phyloP scores from a whole-genome alignment of 2,888 invertebrate genomes.

The Acronicta leporina region DNA sequence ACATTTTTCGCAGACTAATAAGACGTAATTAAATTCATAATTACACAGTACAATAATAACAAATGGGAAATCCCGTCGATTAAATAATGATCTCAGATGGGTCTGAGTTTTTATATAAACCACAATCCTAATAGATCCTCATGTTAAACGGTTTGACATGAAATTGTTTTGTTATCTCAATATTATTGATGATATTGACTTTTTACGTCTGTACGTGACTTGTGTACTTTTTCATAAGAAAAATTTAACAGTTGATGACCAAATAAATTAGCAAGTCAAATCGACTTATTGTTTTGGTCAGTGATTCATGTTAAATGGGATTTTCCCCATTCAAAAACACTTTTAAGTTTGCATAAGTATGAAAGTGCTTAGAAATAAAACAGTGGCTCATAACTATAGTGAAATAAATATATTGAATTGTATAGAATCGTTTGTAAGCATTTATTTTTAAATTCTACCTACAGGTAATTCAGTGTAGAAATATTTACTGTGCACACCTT shows the following conservation, averaged over 20 bases:
- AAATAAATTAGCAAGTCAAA: conserved; percentile 33
- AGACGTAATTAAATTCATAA: conserved; percentile 53
- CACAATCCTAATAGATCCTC: conserved; percentile 33
- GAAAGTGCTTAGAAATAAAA: no score
- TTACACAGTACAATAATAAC: conserved; percentile 38
- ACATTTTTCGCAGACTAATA: conserved; percentile 27
- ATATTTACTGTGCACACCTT: not conserved
- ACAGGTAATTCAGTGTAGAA: not conserved
- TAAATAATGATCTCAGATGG: conserved; percentile 62
- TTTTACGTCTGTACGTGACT: conserved; percentile 28
- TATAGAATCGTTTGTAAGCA: not conserved
- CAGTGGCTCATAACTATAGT: not conserved
- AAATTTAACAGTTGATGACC: not conserved
- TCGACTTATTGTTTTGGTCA: conserved; percentile 32
- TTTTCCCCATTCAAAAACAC: conserved; percentile 9
- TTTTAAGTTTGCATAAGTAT: not conserved
- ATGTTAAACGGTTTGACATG: conserved; percentile 49
- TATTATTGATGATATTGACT: conserved; percentile 23
- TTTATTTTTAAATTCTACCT: not conserved
- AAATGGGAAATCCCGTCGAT: conserved; percentile 61
- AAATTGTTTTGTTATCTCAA: conserved; percentile 22
- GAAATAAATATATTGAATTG: not conserved
- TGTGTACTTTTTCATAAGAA: conserved; percentile 5
- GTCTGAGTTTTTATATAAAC: conserved; percentile 48
- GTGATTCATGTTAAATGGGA: conserved; percentile 25